Evolutionary conservation across 2,888 invertebrate genomes (phyloP).

Genomic region (Amiota communis): DNA sequence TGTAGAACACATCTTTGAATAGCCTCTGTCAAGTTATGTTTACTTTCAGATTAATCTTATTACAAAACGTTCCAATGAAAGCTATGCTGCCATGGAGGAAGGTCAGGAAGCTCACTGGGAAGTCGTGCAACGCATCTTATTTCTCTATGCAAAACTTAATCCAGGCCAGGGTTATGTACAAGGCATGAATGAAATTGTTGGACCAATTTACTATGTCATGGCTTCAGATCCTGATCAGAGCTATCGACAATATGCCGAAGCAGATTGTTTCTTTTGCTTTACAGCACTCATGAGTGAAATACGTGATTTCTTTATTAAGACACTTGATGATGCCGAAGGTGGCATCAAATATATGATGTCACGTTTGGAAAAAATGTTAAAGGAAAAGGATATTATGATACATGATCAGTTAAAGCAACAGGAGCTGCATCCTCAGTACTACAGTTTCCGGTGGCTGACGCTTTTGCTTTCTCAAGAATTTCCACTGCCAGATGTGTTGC

Average conservation of each 20-base stretch:
- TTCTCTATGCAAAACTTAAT: constrained; percentile 97
- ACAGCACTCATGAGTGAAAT: constrained; percentile 99
- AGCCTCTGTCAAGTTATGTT: neutral
- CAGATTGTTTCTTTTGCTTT: constrained; percentile 98
- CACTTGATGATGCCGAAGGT: constrained; percentile 92
- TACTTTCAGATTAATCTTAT: constrained; percentile 78
- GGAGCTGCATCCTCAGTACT: constrained; percentile 95
- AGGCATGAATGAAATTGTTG: constrained; percentile 99
- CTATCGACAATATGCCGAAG: constrained; percentile 93
- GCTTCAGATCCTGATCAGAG: constrained; percentile 89
- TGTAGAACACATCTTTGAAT: constrained; percentile 12
- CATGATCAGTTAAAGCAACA: constrained; percentile 85
- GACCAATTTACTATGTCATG: constrained; percentile 97
- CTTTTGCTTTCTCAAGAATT: constrained; percentile 97
- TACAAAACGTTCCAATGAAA: constrained; percentile 83
- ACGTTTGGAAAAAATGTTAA: constrained; percentile 83
- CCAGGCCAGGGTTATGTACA: constrained; percentile 97
- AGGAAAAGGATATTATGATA: constrained; percentile 83
- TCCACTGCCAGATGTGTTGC: constrained; percentile 95
- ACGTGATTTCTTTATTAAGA: constrained; percentile 96
- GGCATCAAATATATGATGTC: constrained; percentile 95
- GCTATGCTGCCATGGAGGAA: constrained; percentile 88
- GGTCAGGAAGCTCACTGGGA: constrained; percentile 99
- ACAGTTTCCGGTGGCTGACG: constrained; percentile 96
- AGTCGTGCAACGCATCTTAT: constrained; percentile 96